A percentile compares a stretch with the other conserved stretches of the same genome.
phyloP scores from a whole-genome alignment of 2,797 vertebrate genomes.

The Argya squamiceps region DNA sequence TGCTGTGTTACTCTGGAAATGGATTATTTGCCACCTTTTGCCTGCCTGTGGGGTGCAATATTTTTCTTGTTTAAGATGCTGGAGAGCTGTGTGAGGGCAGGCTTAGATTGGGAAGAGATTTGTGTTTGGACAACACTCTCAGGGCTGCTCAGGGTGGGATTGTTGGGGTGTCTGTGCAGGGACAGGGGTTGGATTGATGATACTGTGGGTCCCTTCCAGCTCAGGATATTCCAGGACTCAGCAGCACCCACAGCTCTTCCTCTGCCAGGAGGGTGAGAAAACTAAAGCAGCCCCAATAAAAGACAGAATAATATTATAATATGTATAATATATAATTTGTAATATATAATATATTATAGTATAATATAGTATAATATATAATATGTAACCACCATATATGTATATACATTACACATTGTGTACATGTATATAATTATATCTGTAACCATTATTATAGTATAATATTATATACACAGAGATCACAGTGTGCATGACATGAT shows the following conservation, averaged over 20 bases:
- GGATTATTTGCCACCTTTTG: neutral
- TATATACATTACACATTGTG: too few species aligned
- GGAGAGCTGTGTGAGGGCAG: neutral
- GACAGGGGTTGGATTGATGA: too few species aligned
- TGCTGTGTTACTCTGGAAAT: neutral
- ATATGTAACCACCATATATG: too few species aligned
- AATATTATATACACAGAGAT: neutral
- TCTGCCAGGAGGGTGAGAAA: neutral
- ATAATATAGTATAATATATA: too few species aligned
- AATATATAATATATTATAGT: too few species aligned
- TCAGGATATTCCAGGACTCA: neutral
- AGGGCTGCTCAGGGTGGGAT: too few species aligned
- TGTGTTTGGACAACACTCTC: too few species aligned
- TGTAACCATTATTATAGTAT: too few species aligned
- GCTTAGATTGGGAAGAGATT: rapidly evolving
- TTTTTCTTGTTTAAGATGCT: neutral
- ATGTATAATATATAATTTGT: too few species aligned
- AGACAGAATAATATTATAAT: too few species aligned
- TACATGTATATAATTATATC: too few species aligned
- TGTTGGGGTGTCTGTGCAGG: too few species aligned
- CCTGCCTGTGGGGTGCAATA: neutral
- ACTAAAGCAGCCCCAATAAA: rapidly evolving
- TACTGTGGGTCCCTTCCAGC: rapidly evolving
- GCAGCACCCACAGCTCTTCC: neutral
- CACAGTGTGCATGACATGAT: rapidly evolving